Evolutionary conservation across 64 coral and sea anemone species (phyloP), one percentile per base, ranked within the genome.

Genomic region (Stichodactyla helianthus): DNA sequence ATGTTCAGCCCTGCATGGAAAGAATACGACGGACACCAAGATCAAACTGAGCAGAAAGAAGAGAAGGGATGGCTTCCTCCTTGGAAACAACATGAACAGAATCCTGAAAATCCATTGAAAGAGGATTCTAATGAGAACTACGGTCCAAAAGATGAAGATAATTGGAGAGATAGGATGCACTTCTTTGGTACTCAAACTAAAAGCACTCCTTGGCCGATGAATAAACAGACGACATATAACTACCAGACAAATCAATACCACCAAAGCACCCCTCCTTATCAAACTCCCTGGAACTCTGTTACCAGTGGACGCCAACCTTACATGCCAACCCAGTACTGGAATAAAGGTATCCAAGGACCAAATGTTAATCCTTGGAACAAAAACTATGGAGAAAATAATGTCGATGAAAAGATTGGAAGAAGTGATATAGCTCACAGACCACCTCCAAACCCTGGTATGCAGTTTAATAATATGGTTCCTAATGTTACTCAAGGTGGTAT

Each of bases 201-300:
- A 51, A 81, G 50, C 20, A 81, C 78, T 81, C 78, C 78, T 23
- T 81, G 78, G 78, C 78, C 78, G n/a, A 54, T 81, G 52, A 81
- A 52, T 16, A 81, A 81, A 28, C 15, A 81, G 19, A 54, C 52
- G 6, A 81, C 78, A 19, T 54, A 51, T 19, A 81, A 54, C 50
- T 71, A 71, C 67, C 18, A 22, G 20, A 22, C 67, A 20, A 71
- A 16, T 19, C 78, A 44, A 19, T 81, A 54, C 50, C 35, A 81
- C 6, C 78, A 81, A 54, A 81, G 78, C 6, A 81, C 78, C 52
- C 51, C 14, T 20, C 78, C 78, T 20, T 81, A 81, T 20, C 35
- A 54, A 54, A 54, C 78, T 53, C 8, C 78, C 16, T 81, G 78
- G 78, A 74, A 74, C 26, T 28, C 25, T 74, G 68, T 11, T 10